phyloP scores from a whole-genome alignment of 2,113 vertebrate species.

The rat (Rattus norvegicus) region DNA sequence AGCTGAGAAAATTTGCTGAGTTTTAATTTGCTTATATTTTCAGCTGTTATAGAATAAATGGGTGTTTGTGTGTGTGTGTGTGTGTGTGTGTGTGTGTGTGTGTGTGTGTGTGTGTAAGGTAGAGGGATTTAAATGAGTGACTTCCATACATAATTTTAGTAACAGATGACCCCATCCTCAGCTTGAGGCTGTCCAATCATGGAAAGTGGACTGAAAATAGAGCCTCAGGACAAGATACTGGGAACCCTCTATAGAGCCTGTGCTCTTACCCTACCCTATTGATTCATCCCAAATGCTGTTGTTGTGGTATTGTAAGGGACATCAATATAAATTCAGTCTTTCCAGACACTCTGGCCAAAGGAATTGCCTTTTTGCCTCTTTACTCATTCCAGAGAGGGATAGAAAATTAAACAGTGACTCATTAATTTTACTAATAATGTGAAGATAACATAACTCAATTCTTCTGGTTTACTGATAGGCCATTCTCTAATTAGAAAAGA shows the following conservation, averaged over 20 bases:
- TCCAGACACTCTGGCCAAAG: constrained; percentile 16
- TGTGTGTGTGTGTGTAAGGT: background rate
- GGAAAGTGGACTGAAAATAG: background rate
- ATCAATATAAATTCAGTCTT: background rate
- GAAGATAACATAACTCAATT: constrained; percentile 42
- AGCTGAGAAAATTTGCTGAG: background rate
- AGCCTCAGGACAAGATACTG: background rate
- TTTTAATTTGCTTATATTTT: background rate
- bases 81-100: too few relatives aligned
- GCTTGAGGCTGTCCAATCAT: background rate
- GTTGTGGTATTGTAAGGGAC: constrained; percentile 20
- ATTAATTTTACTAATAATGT: constrained; percentile 48
- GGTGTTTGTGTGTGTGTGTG: background rate
- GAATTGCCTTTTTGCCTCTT: background rate
- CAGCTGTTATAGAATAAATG: background rate
- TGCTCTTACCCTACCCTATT: background rate
- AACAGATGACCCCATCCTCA: background rate
- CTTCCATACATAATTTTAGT: constrained; percentile 68
- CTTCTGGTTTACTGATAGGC: background rate
- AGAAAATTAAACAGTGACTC: constrained; percentile 58
- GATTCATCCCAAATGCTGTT: background rate
- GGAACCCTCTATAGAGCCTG: background rate
- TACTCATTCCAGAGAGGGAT: background rate
- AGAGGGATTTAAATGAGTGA: constrained; percentile 33
- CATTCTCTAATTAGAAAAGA: constrained; percentile 13